Percentiles rank a stretch among this genome's conserved stretches.
Conservation (phyloP, 2,888 invertebrate genomes). For the Cyaniris semiargus region DNA sequence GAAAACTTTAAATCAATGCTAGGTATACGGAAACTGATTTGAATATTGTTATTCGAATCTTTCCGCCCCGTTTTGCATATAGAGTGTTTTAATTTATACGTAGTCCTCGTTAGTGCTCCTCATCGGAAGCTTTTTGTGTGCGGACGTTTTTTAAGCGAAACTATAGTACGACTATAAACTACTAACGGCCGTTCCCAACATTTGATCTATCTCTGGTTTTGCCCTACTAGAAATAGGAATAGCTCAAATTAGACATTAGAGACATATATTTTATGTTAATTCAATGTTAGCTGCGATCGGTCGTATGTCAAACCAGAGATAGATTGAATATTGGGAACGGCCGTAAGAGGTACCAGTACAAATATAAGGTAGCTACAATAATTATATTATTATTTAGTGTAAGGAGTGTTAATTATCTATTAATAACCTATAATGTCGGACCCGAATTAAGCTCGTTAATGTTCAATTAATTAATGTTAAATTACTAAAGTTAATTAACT, state of each 20-base stretch:
- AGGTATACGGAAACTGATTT: constrained; percentile 23
- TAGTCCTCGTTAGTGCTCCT: neutral
- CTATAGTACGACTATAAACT: neutral
- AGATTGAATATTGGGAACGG: no score
- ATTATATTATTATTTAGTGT: neutral
- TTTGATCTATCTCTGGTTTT: no score
- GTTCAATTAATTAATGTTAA: neutral
- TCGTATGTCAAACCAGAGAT: no score
- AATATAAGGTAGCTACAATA: neutral
- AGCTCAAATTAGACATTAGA: no score
- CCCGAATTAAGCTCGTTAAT: neutral
- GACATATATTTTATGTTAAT: no score
- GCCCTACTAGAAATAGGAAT: no score
- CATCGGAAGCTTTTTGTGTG: constrained; percentile 13
- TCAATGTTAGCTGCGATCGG: no score
- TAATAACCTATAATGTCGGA: neutral
- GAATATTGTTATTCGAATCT: constrained; percentile 23
- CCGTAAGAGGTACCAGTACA: neutral
- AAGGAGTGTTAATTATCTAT: neutral
- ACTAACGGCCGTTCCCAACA: no score
- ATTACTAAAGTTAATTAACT: constrained; percentile 21
- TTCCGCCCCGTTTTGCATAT: constrained; percentile 17
- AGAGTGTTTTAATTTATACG: constrained; percentile 13
- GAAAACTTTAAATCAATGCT: constrained; percentile 31
- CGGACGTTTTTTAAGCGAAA: neutral